Evolutionary conservation across 2,797 vertebrate genomes (phyloP).

Genomic region (Phrynocephalus forsythii): DNA sequence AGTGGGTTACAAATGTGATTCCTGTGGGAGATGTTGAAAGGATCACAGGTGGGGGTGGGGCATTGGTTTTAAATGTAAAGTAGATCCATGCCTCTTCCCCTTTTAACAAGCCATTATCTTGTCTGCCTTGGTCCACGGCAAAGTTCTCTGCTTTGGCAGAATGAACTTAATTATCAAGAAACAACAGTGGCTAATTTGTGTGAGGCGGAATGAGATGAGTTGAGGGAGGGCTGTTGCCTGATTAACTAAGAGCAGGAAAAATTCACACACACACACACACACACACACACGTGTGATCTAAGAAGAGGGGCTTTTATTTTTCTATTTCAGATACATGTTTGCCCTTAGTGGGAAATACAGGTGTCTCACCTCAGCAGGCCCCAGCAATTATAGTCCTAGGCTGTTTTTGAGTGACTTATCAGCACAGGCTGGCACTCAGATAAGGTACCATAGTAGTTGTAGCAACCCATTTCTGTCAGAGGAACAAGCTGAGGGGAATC

Average conservation of each 20-base stretch:
- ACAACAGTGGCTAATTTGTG: constrained; percentile 9
- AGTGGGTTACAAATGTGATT: background rate
- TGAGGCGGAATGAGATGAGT: constrained; percentile 11
- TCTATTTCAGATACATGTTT: background rate
- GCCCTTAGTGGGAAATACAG: background rate
- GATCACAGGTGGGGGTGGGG: background rate
- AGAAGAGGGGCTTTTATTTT: constrained; percentile 4
- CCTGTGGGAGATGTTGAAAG: background rate
- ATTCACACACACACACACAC: background rate
- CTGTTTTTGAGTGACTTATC: background rate
- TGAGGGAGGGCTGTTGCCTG: background rate
- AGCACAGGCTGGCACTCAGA: background rate
- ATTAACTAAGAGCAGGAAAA: background rate
- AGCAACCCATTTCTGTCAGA: background rate
- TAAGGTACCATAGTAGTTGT: background rate
- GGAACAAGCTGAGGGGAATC: background rate
- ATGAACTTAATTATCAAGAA: constrained; percentile 32
- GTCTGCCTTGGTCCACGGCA: background rate
- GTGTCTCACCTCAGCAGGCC: background rate
- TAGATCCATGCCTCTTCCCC: background rate
- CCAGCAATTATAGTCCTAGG: constrained; percentile 9
- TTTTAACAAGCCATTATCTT: constrained; percentile 15
- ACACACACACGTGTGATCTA: background rate
- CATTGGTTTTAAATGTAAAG: background rate
- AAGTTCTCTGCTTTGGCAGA: constrained; percentile 19